Evolutionary conservation across 2,888 invertebrate species (phyloP), one percentile per base, ranked within the genome.

Genomic region (Pristionchus arcanus): DNA sequence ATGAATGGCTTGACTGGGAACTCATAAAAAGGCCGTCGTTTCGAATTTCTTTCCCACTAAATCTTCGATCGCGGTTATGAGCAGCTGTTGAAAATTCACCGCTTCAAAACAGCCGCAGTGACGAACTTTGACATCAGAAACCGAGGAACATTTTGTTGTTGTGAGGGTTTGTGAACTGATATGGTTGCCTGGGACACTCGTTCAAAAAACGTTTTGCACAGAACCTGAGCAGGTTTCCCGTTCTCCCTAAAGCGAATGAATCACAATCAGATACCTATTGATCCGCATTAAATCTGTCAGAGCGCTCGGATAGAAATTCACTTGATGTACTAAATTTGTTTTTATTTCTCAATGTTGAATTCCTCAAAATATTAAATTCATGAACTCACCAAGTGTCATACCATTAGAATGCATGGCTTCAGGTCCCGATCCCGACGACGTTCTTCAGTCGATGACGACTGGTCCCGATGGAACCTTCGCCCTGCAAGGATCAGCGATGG

Each of bases 401-500:
- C 42, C 42, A 11, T 13, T 49, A 9, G 42, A 49, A 9, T 9
- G 42, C 42, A 49, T 49, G 11, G 42, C 53, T 68, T 28, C n/a
- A 91, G 93, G 93, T 7, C 93, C 93, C 0, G 93, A 93, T 81
- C 93, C 93, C 31, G 93, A 94, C 89, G 94, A 94, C 81, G 89
- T 90, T 16, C 89, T 93, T n/a, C 91, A 91, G 15, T 91, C 92
- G 66, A 90, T 81, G 71, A 87, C 83, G 25, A 94, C 94, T 0
- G 91, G 91, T 19, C 88, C 68, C 3, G 91, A 94, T 25, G 95
- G 95, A 0, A 55, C 83, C n/a, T 95, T 95, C 87, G 55, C 87
- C 53, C 89, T 95, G 37, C 90, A 90, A 34, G 95, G 95, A 19
- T 93, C 93, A 19, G 93, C 94, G 5, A 92, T 92, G 90, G 95